phyloP scores from a whole-genome alignment of 2,113 vertebrate genomes.

The Steatornis caripensis region DNA sequence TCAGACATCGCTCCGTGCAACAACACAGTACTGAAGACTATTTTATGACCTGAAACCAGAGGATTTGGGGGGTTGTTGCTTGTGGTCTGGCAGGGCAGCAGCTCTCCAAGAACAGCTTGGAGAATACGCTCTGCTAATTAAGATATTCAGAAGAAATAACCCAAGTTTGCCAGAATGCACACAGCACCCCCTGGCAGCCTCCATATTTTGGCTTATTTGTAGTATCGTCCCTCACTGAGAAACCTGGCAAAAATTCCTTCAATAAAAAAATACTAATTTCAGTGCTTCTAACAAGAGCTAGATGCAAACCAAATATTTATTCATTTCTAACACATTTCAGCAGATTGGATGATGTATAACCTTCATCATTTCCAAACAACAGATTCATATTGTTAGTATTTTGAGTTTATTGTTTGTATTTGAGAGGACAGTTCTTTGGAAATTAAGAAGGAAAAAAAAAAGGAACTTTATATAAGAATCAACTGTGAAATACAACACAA shows the following conservation, averaged over 20 bases:
- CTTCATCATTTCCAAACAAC: constrained; percentile 18
- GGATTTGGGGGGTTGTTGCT: neutral
- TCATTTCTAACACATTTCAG: neutral
- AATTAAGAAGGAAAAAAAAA: neutral
- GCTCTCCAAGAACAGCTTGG: constrained; percentile 28
- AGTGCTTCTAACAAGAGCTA: constrained; percentile 5
- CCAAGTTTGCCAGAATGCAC: constrained; percentile 24
- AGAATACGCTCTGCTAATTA: constrained; percentile 26
- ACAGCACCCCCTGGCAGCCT: constrained; percentile 29
- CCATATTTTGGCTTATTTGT: neutral
- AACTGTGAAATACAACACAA: constrained; percentile 4
- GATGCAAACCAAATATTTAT: constrained; percentile 38
- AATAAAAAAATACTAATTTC: neutral
- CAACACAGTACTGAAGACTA: neutral
- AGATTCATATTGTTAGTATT: neutral
- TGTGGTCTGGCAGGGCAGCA: neutral
- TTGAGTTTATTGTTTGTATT: neutral
- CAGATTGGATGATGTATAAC: constrained; percentile 1
- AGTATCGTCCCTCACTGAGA: neutral
- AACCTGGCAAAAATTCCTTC: constrained; percentile 11
- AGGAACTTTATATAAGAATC: constrained; percentile 3
- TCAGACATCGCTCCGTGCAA: neutral
- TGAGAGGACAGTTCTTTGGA: neutral
- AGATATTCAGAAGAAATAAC: constrained; percentile 40
- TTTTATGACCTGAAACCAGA: neutral